Evolutionary conservation across 1,140 invertebrate species (phyloP).

Genomic region (Bombus haemorrhoidalis): DNA sequence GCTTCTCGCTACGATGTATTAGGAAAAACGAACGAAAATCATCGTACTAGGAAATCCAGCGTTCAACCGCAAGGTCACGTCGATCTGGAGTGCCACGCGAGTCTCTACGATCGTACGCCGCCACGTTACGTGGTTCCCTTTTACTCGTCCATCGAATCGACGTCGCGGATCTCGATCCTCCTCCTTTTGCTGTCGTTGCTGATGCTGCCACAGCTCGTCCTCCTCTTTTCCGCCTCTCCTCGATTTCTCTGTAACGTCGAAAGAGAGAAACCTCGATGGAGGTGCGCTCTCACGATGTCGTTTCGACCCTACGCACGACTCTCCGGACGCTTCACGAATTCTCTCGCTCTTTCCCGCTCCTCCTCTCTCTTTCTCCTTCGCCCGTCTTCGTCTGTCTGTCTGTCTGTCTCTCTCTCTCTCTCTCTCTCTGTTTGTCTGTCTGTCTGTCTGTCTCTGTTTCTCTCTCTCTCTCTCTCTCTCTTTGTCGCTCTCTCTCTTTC

Average conservation of each 20-base stretch:
- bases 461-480: not conserved
- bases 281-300: conserved; percentile 26
- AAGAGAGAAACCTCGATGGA: conserved; percentile 2
- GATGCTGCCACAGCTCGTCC: not conserved
- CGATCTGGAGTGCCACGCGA: not conserved
- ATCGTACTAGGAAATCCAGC: conserved; percentile 15
- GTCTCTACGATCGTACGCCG: no score
- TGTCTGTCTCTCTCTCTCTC: conserved; percentile 3
- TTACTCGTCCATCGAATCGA: not conserved
- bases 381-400: not conserved
- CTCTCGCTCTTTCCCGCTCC: conserved; percentile 7
- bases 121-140: not conserved
- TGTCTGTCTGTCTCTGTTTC: not conserved
- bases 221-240: not conserved
- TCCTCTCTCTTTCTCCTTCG: not conserved
- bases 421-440: not conserved
- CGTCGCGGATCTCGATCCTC: no score
- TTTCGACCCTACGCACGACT: conserved; percentile 41
- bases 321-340: conserved; percentile 34
- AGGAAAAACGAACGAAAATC: conserved; percentile 2
- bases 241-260: not conserved
- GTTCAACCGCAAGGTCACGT: conserved; percentile 36
- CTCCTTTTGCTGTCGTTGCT: no score
- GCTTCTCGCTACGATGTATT: conserved; percentile 1
- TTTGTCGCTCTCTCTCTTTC: not conserved